Base-by-base conservation (phyloP, 2,888 invertebrate genomes). In the Priapulus caudatus region DNA sequence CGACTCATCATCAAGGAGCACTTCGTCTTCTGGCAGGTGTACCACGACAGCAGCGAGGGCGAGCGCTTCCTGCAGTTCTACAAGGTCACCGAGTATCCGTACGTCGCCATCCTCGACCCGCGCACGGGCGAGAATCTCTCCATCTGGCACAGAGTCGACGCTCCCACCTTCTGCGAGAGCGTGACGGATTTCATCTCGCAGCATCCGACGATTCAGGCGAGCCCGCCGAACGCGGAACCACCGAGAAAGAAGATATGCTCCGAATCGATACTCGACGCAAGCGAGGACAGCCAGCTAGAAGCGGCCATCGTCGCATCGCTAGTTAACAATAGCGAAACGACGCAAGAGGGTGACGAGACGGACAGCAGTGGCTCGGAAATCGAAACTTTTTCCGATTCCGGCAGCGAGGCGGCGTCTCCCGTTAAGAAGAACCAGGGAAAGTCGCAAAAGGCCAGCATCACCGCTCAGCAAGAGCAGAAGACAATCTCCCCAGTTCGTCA, bases 1-100 rank as follows among this genome's bases (percentile, higher is more conserved):
- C 77, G 78, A 55, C 74, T 75, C 52, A 69, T 83, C 52, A 71
- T 83, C 20, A 74, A 76, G 47, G 75, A 79, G 51, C 77, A 80
- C 64, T 84, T 83, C 65, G 68, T 82, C 16, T 75, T 83, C 60
- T 82, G 81, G 80, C 83, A 84, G 77, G 70, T 71, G 2, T 75
- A 75, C 61, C 69, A 72, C 57, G 74, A 75, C 60, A 77, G 78
- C 57, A 72, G 73, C 10, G 81, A 82, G 55, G 82, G 82, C 1
- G 72, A 74, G 33, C 74, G 79, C 22, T 82, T 78, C 64, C 75
- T 77, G 59, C 78, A 79, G 62, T 82, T 81, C 63, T 82, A 82
- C 64, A 77, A 78, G 54, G 78, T 81, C 51, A 65, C 65, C 16
- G 66, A 73, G 48, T 78, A 78, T 67, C 82, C 82, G 1, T 80